These are phyloP conservation scores for Strigamia crassipes DNA, from an alignment of 2,888 invertebrate genomes.

Conservation along the genomic window DNA sequence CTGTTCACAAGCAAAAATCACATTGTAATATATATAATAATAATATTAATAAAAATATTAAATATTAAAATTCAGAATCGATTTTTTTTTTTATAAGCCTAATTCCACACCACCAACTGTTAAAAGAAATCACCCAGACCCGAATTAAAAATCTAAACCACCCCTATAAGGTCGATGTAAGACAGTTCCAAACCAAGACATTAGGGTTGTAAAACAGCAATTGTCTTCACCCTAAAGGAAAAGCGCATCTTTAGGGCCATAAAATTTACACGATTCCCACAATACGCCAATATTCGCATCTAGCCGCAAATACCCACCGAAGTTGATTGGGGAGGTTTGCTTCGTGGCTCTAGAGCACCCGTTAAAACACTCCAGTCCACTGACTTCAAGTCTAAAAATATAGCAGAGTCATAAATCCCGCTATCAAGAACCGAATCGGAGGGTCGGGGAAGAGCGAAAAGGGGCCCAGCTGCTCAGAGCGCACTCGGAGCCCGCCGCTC, in stretches of 20 bases:
- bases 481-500: constrained; percentile 33
- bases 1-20: neutral
- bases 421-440: constrained; percentile 26
- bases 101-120: neutral
- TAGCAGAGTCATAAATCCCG: constrained; percentile 29
- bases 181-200: constrained; percentile 11
- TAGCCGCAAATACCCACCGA: neutral
- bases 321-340: neutral
- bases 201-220: constrained; percentile 20
- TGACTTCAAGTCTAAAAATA: constrained; percentile 33
- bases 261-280: neutral
- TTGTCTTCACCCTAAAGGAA: constrained; percentile 26
- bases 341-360: neutral
- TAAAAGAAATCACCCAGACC: neutral
- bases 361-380: constrained; percentile 33
- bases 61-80: neutral
- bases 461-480: constrained; percentile 35
- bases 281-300: constrained; percentile 2
- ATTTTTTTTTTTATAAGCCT: neutral
- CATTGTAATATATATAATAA: too few species aligned
- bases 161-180: constrained; percentile 7
- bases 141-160: neutral
- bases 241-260: neutral
- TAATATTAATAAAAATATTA: neutral
- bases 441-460: constrained; percentile 30